Percentiles rank a stretch among this genome's conserved stretches.
Evolutionary conservation across 2,888 invertebrate species (phyloP).

Genomic region (Stegana nigrithorax): DNA sequence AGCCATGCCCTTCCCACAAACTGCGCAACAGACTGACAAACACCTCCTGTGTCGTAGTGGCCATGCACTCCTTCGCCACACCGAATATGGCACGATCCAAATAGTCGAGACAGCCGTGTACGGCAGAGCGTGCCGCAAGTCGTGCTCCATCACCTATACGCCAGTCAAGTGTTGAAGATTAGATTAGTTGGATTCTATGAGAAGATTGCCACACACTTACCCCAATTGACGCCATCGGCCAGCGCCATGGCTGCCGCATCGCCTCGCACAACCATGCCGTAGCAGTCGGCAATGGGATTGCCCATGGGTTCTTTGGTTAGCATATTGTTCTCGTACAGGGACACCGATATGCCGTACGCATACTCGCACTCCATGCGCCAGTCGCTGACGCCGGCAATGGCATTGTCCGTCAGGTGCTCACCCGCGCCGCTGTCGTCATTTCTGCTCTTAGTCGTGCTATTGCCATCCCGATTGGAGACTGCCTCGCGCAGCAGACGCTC

Average conservation of each 20-base stretch:
- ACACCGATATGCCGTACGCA: conserved; percentile 71
- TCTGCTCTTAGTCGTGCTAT: conserved; percentile 9
- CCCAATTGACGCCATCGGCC: conserved; percentile 94
- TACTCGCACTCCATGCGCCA: conserved; percentile 68
- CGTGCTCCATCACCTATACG: conserved; percentile 79
- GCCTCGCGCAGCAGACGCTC: conserved; percentile 64
- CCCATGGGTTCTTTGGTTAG: conserved; percentile 78
- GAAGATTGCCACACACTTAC: conserved; percentile 63
- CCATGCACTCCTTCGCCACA: conserved; percentile 66
- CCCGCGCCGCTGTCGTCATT: conserved; percentile 22
- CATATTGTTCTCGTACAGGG: conserved; percentile 86
- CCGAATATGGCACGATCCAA: conserved; percentile 79
- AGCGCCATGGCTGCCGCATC: conserved; percentile 83
- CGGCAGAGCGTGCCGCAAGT: conserved; percentile 85
- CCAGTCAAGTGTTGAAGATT: neutral
- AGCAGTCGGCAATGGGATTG: conserved; percentile 89
- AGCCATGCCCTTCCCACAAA: conserved; percentile 86
- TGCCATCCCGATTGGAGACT: conserved; percentile 59
- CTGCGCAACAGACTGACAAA: conserved; percentile 82
- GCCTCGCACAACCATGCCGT: conserved; percentile 78
- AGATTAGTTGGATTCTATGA: neutral
- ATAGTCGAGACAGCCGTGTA: conserved; percentile 86
- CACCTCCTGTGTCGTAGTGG: conserved; percentile 76
- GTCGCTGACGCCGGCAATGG: conserved; percentile 66
- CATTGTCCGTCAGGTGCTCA: conserved; percentile 32